Conservation (phyloP, 2,888 invertebrate species). For the Hermaeophaga mercurialis region DNA sequence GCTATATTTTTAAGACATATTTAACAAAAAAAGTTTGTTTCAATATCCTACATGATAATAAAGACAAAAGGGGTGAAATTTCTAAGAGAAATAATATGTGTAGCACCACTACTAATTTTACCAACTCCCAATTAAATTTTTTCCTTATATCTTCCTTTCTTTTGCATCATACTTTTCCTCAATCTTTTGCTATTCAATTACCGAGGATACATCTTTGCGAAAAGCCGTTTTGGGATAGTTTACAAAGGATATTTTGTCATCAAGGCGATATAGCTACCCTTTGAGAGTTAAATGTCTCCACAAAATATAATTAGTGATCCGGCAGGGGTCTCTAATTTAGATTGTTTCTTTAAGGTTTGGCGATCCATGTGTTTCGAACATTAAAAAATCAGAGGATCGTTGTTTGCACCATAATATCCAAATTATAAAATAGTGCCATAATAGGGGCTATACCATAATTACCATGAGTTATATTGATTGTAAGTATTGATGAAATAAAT, state of each 20-base stretch:
- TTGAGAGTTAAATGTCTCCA: conserved; percentile 48
- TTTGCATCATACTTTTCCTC: neutral
- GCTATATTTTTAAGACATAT: too few species aligned
- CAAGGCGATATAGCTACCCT: conserved; percentile 41
- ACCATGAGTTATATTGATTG: too few species aligned
- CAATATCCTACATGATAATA: too few species aligned
- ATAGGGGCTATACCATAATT: too few species aligned
- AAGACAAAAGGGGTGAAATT: too few species aligned
- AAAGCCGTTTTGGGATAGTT: conserved; percentile 29
- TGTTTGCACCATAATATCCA: neutral
- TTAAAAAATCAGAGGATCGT: neutral
- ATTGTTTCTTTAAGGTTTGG: conserved; percentile 34
- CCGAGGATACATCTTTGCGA: neutral
- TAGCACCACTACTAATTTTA: neutral
- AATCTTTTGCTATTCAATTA: neutral
- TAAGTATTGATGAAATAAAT: too few species aligned
- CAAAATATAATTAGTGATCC: conserved; percentile 49
- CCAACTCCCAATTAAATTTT: neutral
- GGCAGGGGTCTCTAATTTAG: conserved; percentile 43
- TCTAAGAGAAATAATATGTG: too few species aligned
- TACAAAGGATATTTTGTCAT: conserved; percentile 47
- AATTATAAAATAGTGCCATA: too few species aligned
- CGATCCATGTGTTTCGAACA: neutral
- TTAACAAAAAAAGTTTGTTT: too few species aligned
- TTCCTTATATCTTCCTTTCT: neutral